These are phyloP conservation scores for Parambassis ranga DNA, from an alignment of 2,797 vertebrate species.

Conservation along the genomic window DNA sequence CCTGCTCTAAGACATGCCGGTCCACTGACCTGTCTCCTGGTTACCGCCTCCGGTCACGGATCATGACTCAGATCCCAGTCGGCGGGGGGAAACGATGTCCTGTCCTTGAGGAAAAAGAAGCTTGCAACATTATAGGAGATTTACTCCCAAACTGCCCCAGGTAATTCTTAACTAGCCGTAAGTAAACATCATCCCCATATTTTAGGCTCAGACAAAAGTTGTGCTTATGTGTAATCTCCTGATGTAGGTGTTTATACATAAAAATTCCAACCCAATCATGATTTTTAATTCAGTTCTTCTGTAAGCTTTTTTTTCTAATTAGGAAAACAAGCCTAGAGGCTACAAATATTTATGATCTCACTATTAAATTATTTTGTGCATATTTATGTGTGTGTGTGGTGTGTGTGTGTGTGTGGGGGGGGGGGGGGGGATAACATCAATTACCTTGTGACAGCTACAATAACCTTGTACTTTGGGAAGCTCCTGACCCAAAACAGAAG, in stretches of 20 bases:
- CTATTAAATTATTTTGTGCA: slow-evolving; percentile 7
- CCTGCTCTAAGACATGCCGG: slow-evolving; percentile 87
- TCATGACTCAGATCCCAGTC: slow-evolving; percentile 77
- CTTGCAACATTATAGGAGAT: slow-evolving; percentile 83
- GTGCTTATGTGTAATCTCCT: not conserved
- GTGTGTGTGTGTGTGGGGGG: too few relatives aligned
- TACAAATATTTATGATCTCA: slow-evolving; percentile 32
- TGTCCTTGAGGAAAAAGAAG: slow-evolving; percentile 87
- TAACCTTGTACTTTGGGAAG: slow-evolving; percentile 6
- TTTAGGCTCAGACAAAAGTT: not conserved
- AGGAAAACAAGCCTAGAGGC: slow-evolving; percentile 2
- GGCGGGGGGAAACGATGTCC: slow-evolving; percentile 83
- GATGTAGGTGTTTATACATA: not conserved
- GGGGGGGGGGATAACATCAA: not conserved
- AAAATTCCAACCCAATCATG: slow-evolving; percentile 14
- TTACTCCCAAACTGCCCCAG: slow-evolving; percentile 89
- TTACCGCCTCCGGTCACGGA: slow-evolving; percentile 85
- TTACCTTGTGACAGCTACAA: slow-evolving; percentile 14
- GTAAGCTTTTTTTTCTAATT: slow-evolving; percentile 32
- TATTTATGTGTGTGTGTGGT: not conserved
- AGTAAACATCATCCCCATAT: not conserved
- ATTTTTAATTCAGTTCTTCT: slow-evolving; percentile 27
- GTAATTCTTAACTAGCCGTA: slow-evolving; percentile 60
- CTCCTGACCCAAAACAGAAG: slow-evolving; percentile 9
- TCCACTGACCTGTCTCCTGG: slow-evolving; percentile 82